Evolutionary conservation across 2,113 vertebrate genomes (phyloP), one percentile per base, ranked within the genome.

Genomic region (Phocoena sinus): DNA sequence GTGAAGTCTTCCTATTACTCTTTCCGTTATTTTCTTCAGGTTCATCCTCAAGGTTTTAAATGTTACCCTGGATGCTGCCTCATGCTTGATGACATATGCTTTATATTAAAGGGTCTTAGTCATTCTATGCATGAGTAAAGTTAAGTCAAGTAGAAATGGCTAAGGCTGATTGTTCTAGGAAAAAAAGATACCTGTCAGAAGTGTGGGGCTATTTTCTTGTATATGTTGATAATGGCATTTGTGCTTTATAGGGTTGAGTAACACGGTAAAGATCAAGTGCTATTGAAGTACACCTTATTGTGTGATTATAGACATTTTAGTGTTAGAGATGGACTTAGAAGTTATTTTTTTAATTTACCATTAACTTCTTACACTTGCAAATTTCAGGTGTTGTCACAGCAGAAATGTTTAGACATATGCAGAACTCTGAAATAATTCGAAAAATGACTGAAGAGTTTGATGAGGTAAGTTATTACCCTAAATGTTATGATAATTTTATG

Each of bases 361-460:
- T 97, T 98, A 96, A 98, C 95, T 94, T 97, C 25, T 96, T 58
- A 91, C 94, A 36, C 97, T 96, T 98, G 67, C 89, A 33, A 97
- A 95, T 98, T 97, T 95, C 97, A 99, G 99, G 99, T 98, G 99
- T 99, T 98, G 99, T 99, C 97, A 99, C 99, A 97, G 99, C 99
- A 96, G 99, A 99, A 98, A 99, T 99, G 99, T 99, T 99, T 98
- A 99, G 99, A 92, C 99, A 99, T 97, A 99, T 99, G 99, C 99
- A 99, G 98, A 99, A 99, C 98, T 99, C 99, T 97, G 99, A 99
- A 98, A 99, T 99, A 98, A 99, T 99, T 98, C 99, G 99, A 96
- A 99, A 99, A 99, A 99, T 99, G 99, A 99, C 99, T 53, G 99
- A 99, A 98, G 99, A 99, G 98, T 99, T 99, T 98, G 99, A 99